Conservation (phyloP, 2,113 vertebrate genomes). For the Centropristis striata region DNA sequence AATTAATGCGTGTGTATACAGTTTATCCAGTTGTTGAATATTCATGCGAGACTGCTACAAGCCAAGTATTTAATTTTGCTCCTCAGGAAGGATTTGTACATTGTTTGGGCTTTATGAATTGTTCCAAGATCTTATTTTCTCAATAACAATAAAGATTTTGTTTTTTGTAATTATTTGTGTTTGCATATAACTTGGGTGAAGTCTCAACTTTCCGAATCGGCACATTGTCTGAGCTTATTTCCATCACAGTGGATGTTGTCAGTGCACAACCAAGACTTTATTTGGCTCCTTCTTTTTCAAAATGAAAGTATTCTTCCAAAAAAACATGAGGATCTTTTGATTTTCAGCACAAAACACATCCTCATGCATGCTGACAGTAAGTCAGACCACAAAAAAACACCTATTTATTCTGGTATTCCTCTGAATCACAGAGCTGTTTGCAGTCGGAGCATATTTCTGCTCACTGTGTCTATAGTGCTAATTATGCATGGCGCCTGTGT, state of each 20-base stretch:
- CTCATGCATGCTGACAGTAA: slow-evolving; percentile 25
- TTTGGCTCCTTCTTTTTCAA: slow-evolving; percentile 10
- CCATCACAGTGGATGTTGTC: slow-evolving; percentile 4
- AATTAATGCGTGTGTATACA: slow-evolving; percentile 12
- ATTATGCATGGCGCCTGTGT: slow-evolving; percentile 72
- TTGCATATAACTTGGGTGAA: background rate
- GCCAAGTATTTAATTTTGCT: slow-evolving; percentile 18
- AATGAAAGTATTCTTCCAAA: background rate
- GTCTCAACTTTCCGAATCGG: background rate
- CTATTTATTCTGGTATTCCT: slow-evolving; percentile 53
- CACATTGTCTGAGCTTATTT: background rate
- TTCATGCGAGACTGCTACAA: background rate
- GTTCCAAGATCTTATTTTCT: slow-evolving; percentile 5
- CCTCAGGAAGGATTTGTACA: slow-evolving; percentile 31
- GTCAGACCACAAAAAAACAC: slow-evolving; percentile 37
- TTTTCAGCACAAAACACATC: slow-evolving; percentile 34
- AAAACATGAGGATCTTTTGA: slow-evolving; percentile 36
- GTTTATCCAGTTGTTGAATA: slow-evolving; percentile 12
- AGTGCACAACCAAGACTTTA: slow-evolving; percentile 12
- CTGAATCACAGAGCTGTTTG: slow-evolving; percentile 55
- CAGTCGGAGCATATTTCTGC: slow-evolving; percentile 59
- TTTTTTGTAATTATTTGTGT: background rate
- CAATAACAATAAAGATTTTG: slow-evolving; percentile 30
- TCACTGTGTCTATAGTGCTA: slow-evolving; percentile 70
- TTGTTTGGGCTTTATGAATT: slow-evolving; percentile 13